Evolutionary conservation across 1,140 invertebrate species (phyloP).

Genomic region (Hylaeus volcanicus): DNA sequence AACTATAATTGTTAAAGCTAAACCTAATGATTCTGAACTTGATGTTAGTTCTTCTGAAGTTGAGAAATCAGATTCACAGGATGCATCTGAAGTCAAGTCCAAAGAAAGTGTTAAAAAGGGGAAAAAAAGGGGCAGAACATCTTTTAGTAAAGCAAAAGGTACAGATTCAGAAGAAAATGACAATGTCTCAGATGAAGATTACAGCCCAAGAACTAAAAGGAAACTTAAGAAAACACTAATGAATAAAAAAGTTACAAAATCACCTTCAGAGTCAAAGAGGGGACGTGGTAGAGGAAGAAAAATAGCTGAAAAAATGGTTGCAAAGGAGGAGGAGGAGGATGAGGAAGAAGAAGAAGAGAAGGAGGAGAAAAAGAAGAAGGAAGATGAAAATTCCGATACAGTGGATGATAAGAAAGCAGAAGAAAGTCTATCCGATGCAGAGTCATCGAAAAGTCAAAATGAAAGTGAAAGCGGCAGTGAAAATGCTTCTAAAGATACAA

Average conservation of each 20-base stretch:
- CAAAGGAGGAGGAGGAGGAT: constrained; percentile 36
- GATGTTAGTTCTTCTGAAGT: constrained; percentile 72
- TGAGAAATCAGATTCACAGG: constrained; percentile 61
- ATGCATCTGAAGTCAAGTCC: constrained; percentile 1
- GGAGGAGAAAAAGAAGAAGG: constrained; percentile 24
- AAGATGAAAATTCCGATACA: constrained; percentile 37
- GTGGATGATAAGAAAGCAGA: constrained; percentile 15
- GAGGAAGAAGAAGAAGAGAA: constrained; percentile 27
- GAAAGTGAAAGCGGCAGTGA: constrained; percentile 52
- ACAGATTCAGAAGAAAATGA: constrained; percentile 70
- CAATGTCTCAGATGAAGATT: constrained; percentile 71
- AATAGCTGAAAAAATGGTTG: constrained; percentile 12
- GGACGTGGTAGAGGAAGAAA: constrained; percentile 51
- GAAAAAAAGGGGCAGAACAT: constrained; percentile 59
- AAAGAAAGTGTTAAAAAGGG: constrained; percentile 53
- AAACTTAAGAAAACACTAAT: constrained; percentile 60
- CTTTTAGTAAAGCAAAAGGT: constrained; percentile 60
- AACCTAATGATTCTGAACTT: constrained; percentile 75
- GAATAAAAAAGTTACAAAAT: constrained; percentile 62
- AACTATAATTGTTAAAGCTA: constrained; percentile 75
- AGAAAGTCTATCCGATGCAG: constrained; percentile 12
- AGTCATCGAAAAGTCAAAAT: constrained; percentile 38
- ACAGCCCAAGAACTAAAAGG: constrained; percentile 73
- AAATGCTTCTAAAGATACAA: constrained; percentile 42
- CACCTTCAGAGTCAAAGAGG: constrained; percentile 31